These are phyloP conservation scores for Agrochola litura DNA, from an alignment of 2,888 invertebrate genomes.

Conservation along the genomic window DNA sequence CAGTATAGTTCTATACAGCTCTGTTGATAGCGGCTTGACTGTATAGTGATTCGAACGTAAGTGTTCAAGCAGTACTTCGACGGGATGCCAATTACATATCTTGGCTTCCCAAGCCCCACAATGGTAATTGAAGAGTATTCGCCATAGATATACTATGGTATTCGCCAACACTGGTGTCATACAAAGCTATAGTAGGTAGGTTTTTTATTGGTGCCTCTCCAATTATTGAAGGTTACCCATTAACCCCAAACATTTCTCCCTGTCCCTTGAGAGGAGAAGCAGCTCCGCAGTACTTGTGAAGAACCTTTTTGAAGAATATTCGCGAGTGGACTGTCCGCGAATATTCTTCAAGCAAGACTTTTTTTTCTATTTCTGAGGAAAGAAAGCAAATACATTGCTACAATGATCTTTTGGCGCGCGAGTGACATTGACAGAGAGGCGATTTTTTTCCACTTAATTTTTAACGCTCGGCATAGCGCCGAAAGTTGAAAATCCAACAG, in stretches of 20 bases:
- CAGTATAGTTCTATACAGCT: not conserved
- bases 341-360: not conserved
- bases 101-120: not conserved
- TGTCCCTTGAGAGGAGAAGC: too few relatives aligned
- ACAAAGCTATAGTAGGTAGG: not conserved
- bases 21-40: not conserved
- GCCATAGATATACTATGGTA: too few relatives aligned
- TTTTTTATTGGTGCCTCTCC: not conserved
- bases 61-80: not conserved
- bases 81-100: not conserved
- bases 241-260: not conserved
- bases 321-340: too few relatives aligned
- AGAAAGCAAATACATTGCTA: not conserved
- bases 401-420: too few relatives aligned
- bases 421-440: too few relatives aligned
- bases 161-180: not conserved
- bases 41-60: not conserved
- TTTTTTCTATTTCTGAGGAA: not conserved
- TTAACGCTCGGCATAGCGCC: too few relatives aligned
- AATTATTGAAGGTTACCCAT: not conserved
- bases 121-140: not conserved
- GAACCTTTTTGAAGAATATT: too few relatives aligned
- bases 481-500: too few relatives aligned
- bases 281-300: not conserved
- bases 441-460: too few relatives aligned